Evolutionary conservation across 92 coral and sea anemone species (phyloP).

Genomic region (Isaurus tuberculatus): DNA sequence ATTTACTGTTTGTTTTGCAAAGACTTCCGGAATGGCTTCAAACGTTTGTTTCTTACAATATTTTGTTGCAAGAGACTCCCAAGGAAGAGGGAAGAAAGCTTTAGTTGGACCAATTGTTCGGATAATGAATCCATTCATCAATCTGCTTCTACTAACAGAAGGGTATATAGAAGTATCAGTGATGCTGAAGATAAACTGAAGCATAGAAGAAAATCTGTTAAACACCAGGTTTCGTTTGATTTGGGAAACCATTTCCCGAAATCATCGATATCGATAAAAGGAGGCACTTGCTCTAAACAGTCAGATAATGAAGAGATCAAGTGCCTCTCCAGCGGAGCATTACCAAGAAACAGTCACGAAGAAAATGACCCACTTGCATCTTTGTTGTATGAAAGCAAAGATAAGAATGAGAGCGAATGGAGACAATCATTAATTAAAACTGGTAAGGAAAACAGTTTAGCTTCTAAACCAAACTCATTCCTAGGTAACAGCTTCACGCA

Average conservation of each 20-base stretch:
- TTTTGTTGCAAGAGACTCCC: conserved; percentile 7
- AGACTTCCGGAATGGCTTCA: conserved; percentile 58
- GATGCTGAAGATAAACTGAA: not conserved
- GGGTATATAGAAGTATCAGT: not conserved
- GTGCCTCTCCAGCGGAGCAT: not conserved
- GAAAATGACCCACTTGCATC: not conserved
- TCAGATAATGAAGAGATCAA: not conserved
- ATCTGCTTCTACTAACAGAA: not conserved
- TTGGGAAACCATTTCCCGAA: not conserved
- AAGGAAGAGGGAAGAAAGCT: not conserved
- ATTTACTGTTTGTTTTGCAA: conserved; percentile 64
- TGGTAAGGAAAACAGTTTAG: too few species aligned
- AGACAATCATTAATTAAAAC: not conserved
- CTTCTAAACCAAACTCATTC: too few species aligned
- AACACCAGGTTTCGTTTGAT: conserved; percentile 12
- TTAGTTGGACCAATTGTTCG: not conserved
- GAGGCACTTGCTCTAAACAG: not conserved
- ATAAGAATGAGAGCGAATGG: not conserved
- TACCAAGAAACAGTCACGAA: not conserved
- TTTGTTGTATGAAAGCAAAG: not conserved
- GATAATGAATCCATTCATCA: not conserved
- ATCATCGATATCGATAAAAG: not conserved
- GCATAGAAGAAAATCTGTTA: not conserved
- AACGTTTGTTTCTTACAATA: not conserved
- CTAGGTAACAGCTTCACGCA: too few species aligned